Conservation (phyloP, 2,797 vertebrate genomes). For the Tolypeutes matacus region DNA sequence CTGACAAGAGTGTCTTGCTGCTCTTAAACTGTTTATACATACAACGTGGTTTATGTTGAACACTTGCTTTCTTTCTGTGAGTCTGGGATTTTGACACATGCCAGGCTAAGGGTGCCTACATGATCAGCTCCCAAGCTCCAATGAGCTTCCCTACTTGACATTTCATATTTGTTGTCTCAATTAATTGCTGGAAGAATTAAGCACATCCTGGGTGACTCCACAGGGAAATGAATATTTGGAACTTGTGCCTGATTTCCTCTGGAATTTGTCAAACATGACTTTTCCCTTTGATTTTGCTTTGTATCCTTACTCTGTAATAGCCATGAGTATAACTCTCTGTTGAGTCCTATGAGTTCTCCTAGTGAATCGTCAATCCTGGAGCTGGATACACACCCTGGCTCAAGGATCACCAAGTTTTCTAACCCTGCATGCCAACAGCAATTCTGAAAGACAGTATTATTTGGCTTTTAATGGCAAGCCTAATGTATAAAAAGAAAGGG, state of each 20-base stretch:
- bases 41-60: not conserved
- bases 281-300: not conserved
- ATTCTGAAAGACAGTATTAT: not conserved
- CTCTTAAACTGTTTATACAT: not conserved
- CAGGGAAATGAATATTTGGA: not conserved
- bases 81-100: not conserved
- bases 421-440: not conserved
- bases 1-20: not conserved
- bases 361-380: not conserved
- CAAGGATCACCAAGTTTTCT: not conserved
- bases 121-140: not conserved
- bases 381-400: not conserved
- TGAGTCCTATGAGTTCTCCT: not conserved
- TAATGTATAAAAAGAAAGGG: not conserved
- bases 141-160: not conserved
- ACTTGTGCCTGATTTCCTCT: not conserved
- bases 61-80: not conserved
- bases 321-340: too few relatives aligned
- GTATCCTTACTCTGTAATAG: not conserved
- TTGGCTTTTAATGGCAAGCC: not conserved
- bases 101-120: not conserved
- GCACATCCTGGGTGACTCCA: not conserved
- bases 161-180: not conserved
- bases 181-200: not conserved
- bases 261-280: not conserved